Evolutionary conservation across 2,797 vertebrate species (phyloP).

Genomic region (Cryptoprocta ferox): DNA sequence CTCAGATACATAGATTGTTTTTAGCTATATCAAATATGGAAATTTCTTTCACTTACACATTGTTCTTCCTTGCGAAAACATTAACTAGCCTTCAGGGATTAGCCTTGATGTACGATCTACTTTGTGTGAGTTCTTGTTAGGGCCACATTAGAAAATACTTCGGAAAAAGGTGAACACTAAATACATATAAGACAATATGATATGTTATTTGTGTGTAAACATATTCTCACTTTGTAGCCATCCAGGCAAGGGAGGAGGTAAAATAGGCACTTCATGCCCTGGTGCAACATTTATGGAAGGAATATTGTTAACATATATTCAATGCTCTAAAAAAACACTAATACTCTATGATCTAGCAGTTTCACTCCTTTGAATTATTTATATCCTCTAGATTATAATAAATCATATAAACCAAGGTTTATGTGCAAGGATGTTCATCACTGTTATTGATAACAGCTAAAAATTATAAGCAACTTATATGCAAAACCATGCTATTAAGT

Average conservation of each 20-base stretch:
- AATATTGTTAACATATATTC: not conserved
- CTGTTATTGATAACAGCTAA: slow-evolving; percentile 54
- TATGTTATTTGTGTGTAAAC: not conserved
- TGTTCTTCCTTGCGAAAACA: not conserved
- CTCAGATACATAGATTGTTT: not conserved
- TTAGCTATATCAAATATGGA: not conserved
- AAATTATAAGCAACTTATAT: slow-evolving; percentile 62
- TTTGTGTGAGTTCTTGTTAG: slow-evolving; percentile 21
- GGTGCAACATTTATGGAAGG: slow-evolving; percentile 11
- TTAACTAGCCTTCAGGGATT: slow-evolving; percentile 4
- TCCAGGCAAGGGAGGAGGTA: not conserved
- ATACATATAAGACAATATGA: not conserved
- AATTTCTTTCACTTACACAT: slow-evolving; percentile 43
- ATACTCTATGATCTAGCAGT: slow-evolving; percentile 20
- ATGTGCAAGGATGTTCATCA: slow-evolving; percentile 20
- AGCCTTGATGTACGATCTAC: not conserved
- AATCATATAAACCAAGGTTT: slow-evolving; percentile 55
- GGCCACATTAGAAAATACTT: slow-evolving; percentile 39
- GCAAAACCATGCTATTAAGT: slow-evolving; percentile 66
- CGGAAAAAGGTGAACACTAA: not conserved
- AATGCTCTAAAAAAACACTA: slow-evolving; percentile 36
- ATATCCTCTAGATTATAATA: slow-evolving; percentile 50
- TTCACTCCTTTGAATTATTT: slow-evolving; percentile 42
- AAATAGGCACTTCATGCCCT: not conserved
- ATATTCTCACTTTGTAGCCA: not conserved